Evolutionary conservation across 2,113 vertebrate species (phyloP), one percentile per base, ranked within the genome.

Genomic region (Artemisiospiza belli): DNA sequence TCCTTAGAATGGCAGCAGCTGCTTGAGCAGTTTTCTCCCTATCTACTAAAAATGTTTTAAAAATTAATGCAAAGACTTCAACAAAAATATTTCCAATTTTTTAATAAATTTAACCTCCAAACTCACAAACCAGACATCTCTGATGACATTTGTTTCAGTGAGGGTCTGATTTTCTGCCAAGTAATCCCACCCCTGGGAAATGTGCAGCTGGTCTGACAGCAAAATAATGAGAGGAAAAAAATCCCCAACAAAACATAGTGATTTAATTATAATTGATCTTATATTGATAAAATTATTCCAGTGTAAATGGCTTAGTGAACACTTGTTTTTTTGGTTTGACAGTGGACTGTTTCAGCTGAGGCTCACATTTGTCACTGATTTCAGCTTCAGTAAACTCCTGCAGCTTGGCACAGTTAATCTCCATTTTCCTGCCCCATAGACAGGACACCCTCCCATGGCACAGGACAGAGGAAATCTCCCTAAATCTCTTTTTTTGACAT

Each of bases 311-410:
- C 16, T 70, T 13, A 9, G 14, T 43, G 75, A 62, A 15, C n/a
- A 4, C 30, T 33, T 1, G 0, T 44, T 37, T 51, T 51, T 51
- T 27, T 52, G 37, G 15, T 37, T 90, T 86, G 52, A 61, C 15
- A 62, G 15, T 2, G 5, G 49, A 12, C 3, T 31, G 0, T 24
- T 66, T 76, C 37, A 52, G 11, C 30, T 64, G 49, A 22, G 0
- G 0, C 30, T 87, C 5, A 16, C 11, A 5, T 51, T 80, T 54
- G 30, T 55, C 14, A 55, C 3, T 43, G 43, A 77, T 43, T 78
- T 10, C 54, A 55, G 25, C 39, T 20, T 18, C 46, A 41, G 15
- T 11, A 44, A 83, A 41, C 5, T 23, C 27, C 51, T 66, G 31
- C 41, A 19, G 14, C n/a, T 52, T 46, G 76, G 46, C 59, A 47